Evolutionary conservation across 2,113 vertebrate genomes (phyloP).

Genomic region (Syngnathus scovelli): DNA sequence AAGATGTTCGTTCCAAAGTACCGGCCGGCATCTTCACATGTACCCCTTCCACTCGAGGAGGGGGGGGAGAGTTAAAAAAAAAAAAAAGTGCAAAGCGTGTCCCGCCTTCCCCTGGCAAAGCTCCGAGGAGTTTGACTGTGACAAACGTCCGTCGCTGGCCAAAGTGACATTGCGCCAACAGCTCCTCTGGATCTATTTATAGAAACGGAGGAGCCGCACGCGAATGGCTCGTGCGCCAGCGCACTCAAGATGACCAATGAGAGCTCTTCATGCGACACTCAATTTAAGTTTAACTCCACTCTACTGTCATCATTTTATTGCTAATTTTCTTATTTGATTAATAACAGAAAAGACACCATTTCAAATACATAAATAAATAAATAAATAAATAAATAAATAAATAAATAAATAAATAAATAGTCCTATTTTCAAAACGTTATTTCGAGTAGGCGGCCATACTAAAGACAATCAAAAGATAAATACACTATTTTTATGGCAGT

Average conservation of each 20-base stretch:
- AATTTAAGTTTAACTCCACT: background rate
- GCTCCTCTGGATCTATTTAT: slow-evolving; percentile 75
- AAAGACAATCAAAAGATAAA: too few species aligned
- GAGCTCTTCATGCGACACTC: slow-evolving; percentile 69
- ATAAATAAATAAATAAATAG: too few species aligned
- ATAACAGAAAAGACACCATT: too few species aligned
- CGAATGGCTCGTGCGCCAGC: slow-evolving; percentile 85
- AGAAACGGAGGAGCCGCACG: slow-evolving; percentile 71
- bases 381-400: too few species aligned
- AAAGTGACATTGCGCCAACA: slow-evolving; percentile 9
- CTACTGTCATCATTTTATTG: too few species aligned
- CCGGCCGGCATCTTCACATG: slow-evolving; percentile 80
- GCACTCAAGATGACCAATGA: slow-evolving; percentile 77
- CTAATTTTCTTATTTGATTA: too few species aligned
- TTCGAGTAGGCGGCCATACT: too few species aligned
- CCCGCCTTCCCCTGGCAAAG: slow-evolving; percentile 23
- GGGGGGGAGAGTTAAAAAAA: background rate
- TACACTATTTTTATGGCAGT: too few species aligned
- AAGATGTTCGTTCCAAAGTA: slow-evolving; percentile 77
- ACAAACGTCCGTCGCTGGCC: slow-evolving; percentile 14
- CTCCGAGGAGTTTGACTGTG: slow-evolving; percentile 1
- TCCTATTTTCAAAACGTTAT: too few species aligned
- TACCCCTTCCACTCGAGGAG: background rate
- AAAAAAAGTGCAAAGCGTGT: background rate
- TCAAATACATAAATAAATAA: too few species aligned